Base-by-base conservation (phyloP, 2,113 vertebrate species). In the Barbus barbus region DNA sequence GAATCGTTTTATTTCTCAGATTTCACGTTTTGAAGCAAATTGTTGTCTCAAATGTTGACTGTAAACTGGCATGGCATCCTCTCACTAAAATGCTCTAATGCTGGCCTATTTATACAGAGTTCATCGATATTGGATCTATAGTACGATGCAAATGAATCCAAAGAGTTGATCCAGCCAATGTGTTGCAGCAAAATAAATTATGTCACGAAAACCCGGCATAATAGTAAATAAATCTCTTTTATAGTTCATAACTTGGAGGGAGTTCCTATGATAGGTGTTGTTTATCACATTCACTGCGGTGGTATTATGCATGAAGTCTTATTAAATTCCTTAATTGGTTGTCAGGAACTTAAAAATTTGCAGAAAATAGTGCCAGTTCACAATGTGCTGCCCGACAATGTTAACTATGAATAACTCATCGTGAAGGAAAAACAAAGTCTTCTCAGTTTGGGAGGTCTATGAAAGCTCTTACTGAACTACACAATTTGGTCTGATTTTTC, bases 191-290 rank as follows among this genome's bases (percentile, higher is more conserved):
- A 58, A 88, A 83, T 88, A 77, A 85, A 88, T 80, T 7, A 85
- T 76, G 73, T 5, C 33, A 63, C 51, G 61, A 36, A 81, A 89
- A 82, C 72, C 24, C 36, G 33, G 61, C 38, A 73, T 58, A 65
- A 60, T 65, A 86, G 58, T 56, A 75, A 46, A 88, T 83, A 89
- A 87, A 92, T 85, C 67, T 84, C 26, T 16, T 60, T 83, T 61
- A 86, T 84, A 20, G 61, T 46, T 72, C 28, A 65, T 84, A 72
- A 58, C 20, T 78, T 67, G 33, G 33, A 78, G 7, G 28, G 20
- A 44, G 26, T 53, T 18, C 13, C 1, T 82, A 3, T 67, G n/a
- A 28, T 36, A 36, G 63, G 24, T 85, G 74, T 80, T 83, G 65
- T 81, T 87, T 87, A 78, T 81, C 51, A 71, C 41, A 74, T n/a